These are phyloP conservation scores for Oryzias celebensis DNA, from an alignment of 2,113 vertebrate genomes.

Conservation along the genomic window DNA sequence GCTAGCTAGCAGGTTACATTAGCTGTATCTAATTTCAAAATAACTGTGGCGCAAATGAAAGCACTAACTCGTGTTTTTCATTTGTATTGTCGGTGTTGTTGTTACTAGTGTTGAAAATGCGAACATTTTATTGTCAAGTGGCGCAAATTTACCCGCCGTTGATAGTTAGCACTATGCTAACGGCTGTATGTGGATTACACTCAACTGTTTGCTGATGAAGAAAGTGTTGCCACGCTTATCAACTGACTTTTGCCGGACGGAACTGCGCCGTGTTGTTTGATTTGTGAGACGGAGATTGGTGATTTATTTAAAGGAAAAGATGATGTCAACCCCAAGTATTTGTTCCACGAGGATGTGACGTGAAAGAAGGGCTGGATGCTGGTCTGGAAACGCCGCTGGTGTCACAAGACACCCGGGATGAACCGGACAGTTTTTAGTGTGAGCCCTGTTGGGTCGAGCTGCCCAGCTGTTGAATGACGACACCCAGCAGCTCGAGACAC, in stretches of 20 bases:
- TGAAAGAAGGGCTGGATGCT: not conserved
- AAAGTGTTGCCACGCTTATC: slow-evolving; percentile 61
- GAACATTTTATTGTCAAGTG: not conserved
- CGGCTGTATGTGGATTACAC: slow-evolving; percentile 43
- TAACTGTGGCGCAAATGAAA: not conserved
- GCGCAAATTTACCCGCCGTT: not conserved
- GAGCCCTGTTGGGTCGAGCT: not conserved
- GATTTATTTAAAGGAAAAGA: not conserved
- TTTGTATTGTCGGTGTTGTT: not conserved
- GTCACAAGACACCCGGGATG: slow-evolving; percentile 35
- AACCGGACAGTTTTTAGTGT: not conserved
- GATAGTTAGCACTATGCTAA: slow-evolving; percentile 48
- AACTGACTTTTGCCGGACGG: slow-evolving; percentile 50
- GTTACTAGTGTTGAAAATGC: not conserved
- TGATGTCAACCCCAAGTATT: not conserved
- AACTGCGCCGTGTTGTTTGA: not conserved
- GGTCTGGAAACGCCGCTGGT: slow-evolving; percentile 4
- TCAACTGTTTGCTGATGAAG: slow-evolving; percentile 53
- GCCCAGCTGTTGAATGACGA: slow-evolving; percentile 15
- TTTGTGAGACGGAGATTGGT: not conserved
- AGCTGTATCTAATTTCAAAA: slow-evolving; percentile 4
- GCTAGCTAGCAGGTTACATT: slow-evolving; percentile 43
- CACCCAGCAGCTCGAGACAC: not conserved
- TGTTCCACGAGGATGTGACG: not conserved
- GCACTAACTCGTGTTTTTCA: not conserved